Conservation (phyloP, 2,113 vertebrate species). For the Haplochromis vanheusdeni region DNA sequence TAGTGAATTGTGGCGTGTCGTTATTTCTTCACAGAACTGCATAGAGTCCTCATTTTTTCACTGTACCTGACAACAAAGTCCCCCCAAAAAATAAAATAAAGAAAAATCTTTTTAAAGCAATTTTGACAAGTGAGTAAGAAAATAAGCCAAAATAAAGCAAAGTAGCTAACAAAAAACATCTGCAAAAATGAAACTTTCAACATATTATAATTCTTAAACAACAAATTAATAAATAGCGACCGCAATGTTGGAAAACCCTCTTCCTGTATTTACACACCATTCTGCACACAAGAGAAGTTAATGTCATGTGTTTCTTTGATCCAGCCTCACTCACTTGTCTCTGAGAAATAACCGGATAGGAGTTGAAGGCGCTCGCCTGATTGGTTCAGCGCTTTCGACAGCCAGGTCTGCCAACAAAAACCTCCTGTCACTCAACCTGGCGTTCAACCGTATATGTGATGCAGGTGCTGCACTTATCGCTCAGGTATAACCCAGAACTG, state of each 20-base stretch:
- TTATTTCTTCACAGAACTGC: background rate
- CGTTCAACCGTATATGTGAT: conserved; percentile 82
- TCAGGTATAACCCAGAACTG: conserved; percentile 54
- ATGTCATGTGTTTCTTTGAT: background rate
- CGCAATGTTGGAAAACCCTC: background rate
- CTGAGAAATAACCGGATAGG: conserved; percentile 77
- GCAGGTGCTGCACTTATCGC: conserved; percentile 76
- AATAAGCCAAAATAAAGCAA: background rate
- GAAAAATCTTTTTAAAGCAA: background rate
- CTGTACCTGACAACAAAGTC: background rate
- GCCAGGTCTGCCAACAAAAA: conserved; percentile 61
- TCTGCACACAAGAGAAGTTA: background rate
- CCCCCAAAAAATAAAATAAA: background rate
- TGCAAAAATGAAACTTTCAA: background rate
- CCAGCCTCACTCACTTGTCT: conserved; percentile 75
- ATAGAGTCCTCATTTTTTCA: background rate
- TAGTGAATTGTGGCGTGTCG: background rate
- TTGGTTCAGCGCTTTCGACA: conserved; percentile 75
- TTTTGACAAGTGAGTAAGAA: background rate
- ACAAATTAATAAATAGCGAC: background rate
- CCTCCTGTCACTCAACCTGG: conserved; percentile 76
- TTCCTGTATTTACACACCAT: background rate
- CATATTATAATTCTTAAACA: background rate
- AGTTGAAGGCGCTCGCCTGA: conserved; percentile 65
- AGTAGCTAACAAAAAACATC: background rate